phyloP scores from a whole-genome alignment of 35 echinoderm and acorn worm genomes.

The Ophiothrix spiculata region DNA sequence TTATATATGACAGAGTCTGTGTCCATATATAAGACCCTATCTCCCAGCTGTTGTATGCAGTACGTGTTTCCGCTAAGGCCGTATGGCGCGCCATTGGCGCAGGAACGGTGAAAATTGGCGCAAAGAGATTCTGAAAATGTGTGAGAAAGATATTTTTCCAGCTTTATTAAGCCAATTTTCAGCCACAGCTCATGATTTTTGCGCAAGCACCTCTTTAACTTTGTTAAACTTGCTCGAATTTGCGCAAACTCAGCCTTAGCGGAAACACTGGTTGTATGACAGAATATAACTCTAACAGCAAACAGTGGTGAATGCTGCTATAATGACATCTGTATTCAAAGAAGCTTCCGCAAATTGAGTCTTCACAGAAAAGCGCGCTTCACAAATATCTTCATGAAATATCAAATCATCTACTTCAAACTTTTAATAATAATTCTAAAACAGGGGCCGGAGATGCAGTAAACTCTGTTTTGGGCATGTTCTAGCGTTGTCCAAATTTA shows the following conservation, averaged over 20 bases:
- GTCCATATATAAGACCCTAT: too few species aligned
- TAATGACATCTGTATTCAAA: constrained; percentile 44
- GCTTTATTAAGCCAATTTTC: too few species aligned
- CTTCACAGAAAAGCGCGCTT: neutral
- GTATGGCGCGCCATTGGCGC: too few species aligned
- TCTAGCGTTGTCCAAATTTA: constrained; percentile 50
- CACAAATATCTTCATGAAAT: constrained; percentile 18
- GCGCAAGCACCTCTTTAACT: too few species aligned
- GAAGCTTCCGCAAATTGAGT: constrained; percentile 10
- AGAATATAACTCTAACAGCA: constrained; percentile 58
- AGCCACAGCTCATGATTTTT: too few species aligned
- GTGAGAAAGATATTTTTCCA: too few species aligned
- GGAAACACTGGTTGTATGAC: too few species aligned
- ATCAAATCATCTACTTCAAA: constrained; percentile 9
- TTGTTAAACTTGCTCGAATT: too few species aligned
- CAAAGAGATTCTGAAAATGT: too few species aligned
- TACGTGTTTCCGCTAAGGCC: too few species aligned
- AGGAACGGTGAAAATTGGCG: too few species aligned
- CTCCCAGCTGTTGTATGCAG: constrained; percentile 26
- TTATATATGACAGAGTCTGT: constrained; percentile 63
- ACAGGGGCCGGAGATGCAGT: neutral
- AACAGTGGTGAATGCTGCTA: constrained; percentile 51
- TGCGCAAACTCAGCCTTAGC: too few species aligned
- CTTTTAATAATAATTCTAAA: neutral
- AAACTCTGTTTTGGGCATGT: constrained; percentile 19